A percentile compares a stretch with the other conserved stretches of the same genome.
These are phyloP conservation scores for Cordylochernes scorpioides DNA, from an alignment of 2,888 invertebrate genomes.

Conservation along the genomic window DNA sequence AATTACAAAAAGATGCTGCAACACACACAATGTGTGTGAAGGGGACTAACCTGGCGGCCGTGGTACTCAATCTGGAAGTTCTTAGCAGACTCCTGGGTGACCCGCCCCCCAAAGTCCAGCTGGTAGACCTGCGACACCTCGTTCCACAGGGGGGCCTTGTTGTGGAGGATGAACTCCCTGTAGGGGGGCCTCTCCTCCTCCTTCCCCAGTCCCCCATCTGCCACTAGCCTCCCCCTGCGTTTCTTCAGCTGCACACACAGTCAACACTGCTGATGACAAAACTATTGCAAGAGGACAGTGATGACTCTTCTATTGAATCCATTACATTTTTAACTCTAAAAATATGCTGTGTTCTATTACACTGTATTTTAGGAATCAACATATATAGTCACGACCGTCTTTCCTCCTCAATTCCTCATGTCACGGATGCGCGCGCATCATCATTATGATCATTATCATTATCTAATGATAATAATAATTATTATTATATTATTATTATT, in stretches of 20 bases:
- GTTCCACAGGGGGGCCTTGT: slow-evolving; percentile 95
- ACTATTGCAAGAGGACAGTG: not conserved
- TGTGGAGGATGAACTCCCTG: slow-evolving; percentile 77
- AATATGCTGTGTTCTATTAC: too few species aligned
- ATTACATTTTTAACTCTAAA: not conserved
- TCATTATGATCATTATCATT: too few species aligned
- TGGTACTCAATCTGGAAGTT: slow-evolving; percentile 96
- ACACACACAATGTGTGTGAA: too few species aligned
- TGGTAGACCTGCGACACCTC: slow-evolving; percentile 97
- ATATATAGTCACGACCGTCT: too few species aligned
- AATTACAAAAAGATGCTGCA: too few species aligned
- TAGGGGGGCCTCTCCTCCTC: slow-evolving; percentile 21
- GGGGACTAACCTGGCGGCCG: slow-evolving; percentile 72
- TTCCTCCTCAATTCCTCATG: too few species aligned
- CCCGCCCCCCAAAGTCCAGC: slow-evolving; percentile 90
- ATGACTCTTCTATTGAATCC: not conserved
- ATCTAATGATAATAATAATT: too few species aligned
- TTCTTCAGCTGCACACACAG: slow-evolving; percentile 33
- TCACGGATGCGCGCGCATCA: too few species aligned
- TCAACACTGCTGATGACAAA: not conserved
- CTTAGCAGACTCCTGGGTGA: slow-evolving; percentile 96
- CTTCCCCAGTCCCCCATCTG: slow-evolving; percentile 9
- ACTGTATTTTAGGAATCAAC: too few species aligned
- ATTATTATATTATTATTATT: too few species aligned
- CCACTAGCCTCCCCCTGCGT: slow-evolving; percentile 27